Percentiles rank a stretch among this genome's conserved stretches.
Evolutionary conservation across 2,113 vertebrate species (phyloP).

Genomic region (Pachyramphus minor): DNA sequence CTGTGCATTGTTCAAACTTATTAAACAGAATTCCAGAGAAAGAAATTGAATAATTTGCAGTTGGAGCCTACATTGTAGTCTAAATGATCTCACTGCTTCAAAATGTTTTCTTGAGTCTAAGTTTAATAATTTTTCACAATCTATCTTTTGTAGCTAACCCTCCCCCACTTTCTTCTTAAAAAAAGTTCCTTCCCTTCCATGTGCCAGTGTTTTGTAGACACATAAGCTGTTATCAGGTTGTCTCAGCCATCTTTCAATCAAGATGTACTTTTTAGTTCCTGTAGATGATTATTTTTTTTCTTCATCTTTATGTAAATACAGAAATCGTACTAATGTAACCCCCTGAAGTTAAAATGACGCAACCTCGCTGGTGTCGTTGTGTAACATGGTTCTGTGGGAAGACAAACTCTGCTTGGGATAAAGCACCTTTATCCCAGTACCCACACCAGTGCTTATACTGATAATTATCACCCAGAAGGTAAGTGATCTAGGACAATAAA

Average conservation of each 20-base stretch:
- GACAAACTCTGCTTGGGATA: neutral
- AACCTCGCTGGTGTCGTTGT: neutral
- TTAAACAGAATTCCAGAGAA: neutral
- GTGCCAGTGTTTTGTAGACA: slow-evolving; percentile 55
- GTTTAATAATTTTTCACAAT: slow-evolving; percentile 52
- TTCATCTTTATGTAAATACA: slow-evolving; percentile 59
- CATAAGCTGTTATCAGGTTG: slow-evolving; percentile 56
- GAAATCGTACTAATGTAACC: slow-evolving; percentile 55
- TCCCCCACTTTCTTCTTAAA: slow-evolving; percentile 44
- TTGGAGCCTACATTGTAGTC: neutral
- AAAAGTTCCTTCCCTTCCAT: slow-evolving; percentile 24
- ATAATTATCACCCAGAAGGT: neutral
- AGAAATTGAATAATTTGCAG: neutral
- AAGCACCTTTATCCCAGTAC: neutral
- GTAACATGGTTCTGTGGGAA: slow-evolving; percentile 33
- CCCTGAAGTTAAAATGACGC: slow-evolving; percentile 21
- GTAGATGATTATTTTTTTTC: slow-evolving; percentile 7
- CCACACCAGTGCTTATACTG: neutral
- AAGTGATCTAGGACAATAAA: neutral
- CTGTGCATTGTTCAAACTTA: neutral
- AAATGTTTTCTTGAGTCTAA: slow-evolving; percentile 48
- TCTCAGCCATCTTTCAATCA: slow-evolving; percentile 63
- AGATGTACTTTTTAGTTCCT: slow-evolving; percentile 62
- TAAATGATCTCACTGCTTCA: slow-evolving; percentile 34
- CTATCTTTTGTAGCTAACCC: slow-evolving; percentile 25